These are phyloP conservation scores for Leptura quadrifasciata DNA, from an alignment of 2,888 invertebrate species.

Conservation along the genomic window DNA sequence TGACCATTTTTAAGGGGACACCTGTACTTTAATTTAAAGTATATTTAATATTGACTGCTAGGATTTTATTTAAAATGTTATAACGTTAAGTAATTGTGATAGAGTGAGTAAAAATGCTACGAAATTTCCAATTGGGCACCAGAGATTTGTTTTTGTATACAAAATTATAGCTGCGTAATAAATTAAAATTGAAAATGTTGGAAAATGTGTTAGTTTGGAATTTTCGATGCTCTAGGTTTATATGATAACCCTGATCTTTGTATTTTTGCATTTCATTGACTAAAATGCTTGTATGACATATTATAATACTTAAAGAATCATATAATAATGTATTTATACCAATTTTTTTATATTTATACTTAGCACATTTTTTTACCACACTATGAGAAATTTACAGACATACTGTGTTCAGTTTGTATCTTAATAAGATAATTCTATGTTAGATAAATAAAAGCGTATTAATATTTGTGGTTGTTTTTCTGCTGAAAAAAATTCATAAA, in stretches of 20 bases:
- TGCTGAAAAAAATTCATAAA: too few relatives aligned
- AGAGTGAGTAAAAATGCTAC: slow-evolving; percentile 36
- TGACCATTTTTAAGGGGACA: neutral
- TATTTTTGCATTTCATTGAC: slow-evolving; percentile 43
- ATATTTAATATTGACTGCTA: slow-evolving; percentile 28
- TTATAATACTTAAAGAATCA: slow-evolving; percentile 39
- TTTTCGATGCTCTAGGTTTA: slow-evolving; percentile 33
- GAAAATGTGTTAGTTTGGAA: slow-evolving; percentile 30
- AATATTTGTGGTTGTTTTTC: neutral
- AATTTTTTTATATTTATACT: slow-evolving; percentile 58
- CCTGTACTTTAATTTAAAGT: slow-evolving; percentile 13
- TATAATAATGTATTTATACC: slow-evolving; percentile 52
- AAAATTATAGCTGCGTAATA: neutral
- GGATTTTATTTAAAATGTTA: slow-evolving; percentile 24
- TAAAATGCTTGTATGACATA: slow-evolving; percentile 44
- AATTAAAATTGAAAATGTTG: slow-evolving; percentile 11
- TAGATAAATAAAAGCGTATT: slow-evolving; percentile 34
- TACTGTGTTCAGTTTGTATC: slow-evolving; percentile 45
- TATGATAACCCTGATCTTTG: slow-evolving; percentile 29
- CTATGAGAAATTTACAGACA: slow-evolving; percentile 40
- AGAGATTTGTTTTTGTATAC: slow-evolving; percentile 11
- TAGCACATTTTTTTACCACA: slow-evolving; percentile 56
- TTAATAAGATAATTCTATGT: slow-evolving; percentile 38
- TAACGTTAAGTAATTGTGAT: slow-evolving; percentile 36
- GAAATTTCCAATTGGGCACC: slow-evolving; percentile 39